These are phyloP conservation scores for Iselma pallidipennis DNA, from an alignment of 2,888 invertebrate genomes.

Conservation along the genomic window DNA sequence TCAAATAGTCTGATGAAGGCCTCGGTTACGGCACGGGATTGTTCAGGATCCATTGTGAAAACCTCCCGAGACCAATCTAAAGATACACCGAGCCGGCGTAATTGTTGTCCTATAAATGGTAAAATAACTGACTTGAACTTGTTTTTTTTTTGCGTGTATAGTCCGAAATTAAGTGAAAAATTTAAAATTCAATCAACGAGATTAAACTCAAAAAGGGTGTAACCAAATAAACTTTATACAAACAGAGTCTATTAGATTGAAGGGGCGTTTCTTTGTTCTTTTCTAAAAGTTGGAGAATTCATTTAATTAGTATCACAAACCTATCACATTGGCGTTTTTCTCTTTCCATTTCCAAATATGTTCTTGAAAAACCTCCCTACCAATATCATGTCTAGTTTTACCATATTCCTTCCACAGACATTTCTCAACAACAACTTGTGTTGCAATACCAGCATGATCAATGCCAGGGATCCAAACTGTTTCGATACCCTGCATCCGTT, in stretches of 20 bases:
- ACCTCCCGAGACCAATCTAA: constrained; percentile 93
- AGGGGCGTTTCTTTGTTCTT: no score
- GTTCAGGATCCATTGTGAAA: constrained; percentile 95
- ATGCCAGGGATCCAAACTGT: constrained; percentile 97
- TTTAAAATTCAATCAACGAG: not conserved
- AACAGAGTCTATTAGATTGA: no score
- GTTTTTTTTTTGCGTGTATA: not conserved
- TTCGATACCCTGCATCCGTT: constrained; percentile 91
- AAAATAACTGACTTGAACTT: constrained; percentile 8
- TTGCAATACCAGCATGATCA: constrained; percentile 99
- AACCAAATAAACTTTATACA: no score
- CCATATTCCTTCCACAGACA: constrained; percentile 87
- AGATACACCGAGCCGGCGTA: constrained; percentile 86
- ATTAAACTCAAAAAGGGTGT: no score
- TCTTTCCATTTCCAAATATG: constrained; percentile 97
- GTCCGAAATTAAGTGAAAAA: not conserved
- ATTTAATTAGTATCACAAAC: constrained; percentile 53
- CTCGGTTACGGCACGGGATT: constrained; percentile 87
- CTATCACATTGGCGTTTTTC: constrained; percentile 58
- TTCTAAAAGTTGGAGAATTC: no score
- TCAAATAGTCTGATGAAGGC: constrained; percentile 75
- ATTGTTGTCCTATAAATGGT: constrained; percentile 63
- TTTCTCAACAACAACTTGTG: constrained; percentile 98
- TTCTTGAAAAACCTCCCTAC: constrained; percentile 89
- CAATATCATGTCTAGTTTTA: constrained; percentile 90